Evolutionary conservation across 1,140 invertebrate species (phyloP), one percentile per base, ranked within the genome.

Genomic region (Mycetomoellerius zeteki): DNA sequence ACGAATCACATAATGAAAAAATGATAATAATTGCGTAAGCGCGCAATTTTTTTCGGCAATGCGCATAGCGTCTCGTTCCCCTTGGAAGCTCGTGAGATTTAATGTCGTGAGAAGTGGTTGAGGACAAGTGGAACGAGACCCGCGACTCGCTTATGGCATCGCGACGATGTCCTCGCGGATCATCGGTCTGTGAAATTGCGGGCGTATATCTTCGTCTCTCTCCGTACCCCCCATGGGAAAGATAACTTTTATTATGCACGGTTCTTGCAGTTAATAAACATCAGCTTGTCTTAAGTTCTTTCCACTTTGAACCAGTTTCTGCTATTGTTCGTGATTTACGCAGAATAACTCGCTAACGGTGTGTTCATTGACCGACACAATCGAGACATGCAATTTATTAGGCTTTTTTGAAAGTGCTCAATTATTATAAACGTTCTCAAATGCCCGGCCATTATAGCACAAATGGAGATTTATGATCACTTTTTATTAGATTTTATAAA

Each of bases 191-290:
- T 84, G 80, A 84, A 84, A 84, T 84, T 75, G 67, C 67, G 19
- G 27, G 75, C 24, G 37, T 64, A 30, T 24, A 16, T 33, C 8
- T 30, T 43, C 33, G n/a, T 71, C 16, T 5, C 47, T 33, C 37
- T 8, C 5, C 27, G 8, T 27, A n/a, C 4, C 30, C 12, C 50
- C 7, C 54, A 75, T 64, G 67, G 52, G 37, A 72, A 50, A 69
- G 56, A 82, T 73, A 56, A 73, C 54, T 60, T 84, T 84, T 84
- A 84, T 84, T 84, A 75, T 84, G 69, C 69, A 84, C 69, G 80
- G 80, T 84, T 27, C 54, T 84, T 84, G 80, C 80, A 67, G 80
- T 84, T 84, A 84, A 84, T 84, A 84, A 84, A 84, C 54, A 84
- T 75, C 43, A 60, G 76, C 7, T n/a, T 12, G 60, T 80, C 69